phyloP scores from a whole-genome alignment of 2,113 vertebrate genomes.

The Myxocyprinus asiaticus region DNA sequence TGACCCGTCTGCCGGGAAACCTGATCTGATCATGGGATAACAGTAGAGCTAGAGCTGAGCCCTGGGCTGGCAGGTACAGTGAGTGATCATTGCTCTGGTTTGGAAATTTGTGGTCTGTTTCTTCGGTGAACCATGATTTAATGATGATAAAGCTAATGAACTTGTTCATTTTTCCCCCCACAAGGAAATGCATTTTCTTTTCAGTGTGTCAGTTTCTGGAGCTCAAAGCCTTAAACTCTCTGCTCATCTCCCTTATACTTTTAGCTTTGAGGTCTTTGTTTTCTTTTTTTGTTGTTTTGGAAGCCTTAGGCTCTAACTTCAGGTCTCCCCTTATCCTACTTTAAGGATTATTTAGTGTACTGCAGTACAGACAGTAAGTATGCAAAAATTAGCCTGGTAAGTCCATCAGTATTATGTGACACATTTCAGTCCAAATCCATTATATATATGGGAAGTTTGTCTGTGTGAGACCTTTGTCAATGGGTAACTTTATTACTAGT shows the following conservation, averaged over 20 bases:
- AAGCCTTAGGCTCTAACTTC: conserved; percentile 88
- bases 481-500: conserved; percentile 56
- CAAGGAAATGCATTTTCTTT: conserved; percentile 73
- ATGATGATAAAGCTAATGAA: conserved; percentile 65
- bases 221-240: conserved; percentile 68
- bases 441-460: conserved; percentile 76
- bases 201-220: conserved; percentile 55
- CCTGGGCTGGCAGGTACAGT: conserved; percentile 69
- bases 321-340: conserved; percentile 87
- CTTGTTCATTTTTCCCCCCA: conserved; percentile 71
- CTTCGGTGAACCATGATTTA: conserved; percentile 50
- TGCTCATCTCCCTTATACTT: conserved; percentile 48
- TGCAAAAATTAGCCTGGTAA: conserved; percentile 89
- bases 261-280: conserved; percentile 50
- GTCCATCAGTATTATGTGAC: conserved; percentile 83
- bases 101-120: conserved; percentile 84
- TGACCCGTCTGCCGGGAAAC: conserved; percentile 72
- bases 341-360: conserved; percentile 91
- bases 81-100: conserved; percentile 80
- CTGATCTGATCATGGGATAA: conserved; percentile 58
- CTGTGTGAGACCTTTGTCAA: conserved; percentile 83
- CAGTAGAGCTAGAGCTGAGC: conserved; percentile 70
- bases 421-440: conserved; percentile 72
- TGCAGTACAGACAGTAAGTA: conserved; percentile 88
- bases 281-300: conserved; percentile 68